Evolutionary conservation across 2,888 invertebrate species (phyloP), one percentile per base, ranked within the genome.

Genomic region (Hyposoter didymator): DNA sequence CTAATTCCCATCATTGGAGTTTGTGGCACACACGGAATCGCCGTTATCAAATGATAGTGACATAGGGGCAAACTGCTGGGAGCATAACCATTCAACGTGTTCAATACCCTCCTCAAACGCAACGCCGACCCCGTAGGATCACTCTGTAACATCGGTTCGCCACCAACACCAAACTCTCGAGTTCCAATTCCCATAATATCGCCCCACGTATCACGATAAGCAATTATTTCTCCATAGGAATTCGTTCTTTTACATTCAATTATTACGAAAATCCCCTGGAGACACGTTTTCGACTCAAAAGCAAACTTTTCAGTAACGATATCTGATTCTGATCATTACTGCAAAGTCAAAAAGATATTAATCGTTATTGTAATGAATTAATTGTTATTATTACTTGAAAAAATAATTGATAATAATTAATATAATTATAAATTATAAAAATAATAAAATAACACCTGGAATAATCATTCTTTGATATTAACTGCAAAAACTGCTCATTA

Each of bases 91-190:
- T 62, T 12, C 74, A 32, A 19, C 69, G 32, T 78, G 73, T 78
- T 83, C 78, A 78, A 78, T 83, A 83, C 73, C 52, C 73, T 47
- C 67, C 73, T 76, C 67, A 59, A 69, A 84, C 67, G 45, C 43
- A 22, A 19, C 17, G 14, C 35, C 83, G 55, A 55, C 52, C 10
- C 22, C 39, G 22, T 45, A 22, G 22, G 35, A 67, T 49, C 45
- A 2, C 59, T 17, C n/a, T 14, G 55, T 73, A 39, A 59, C 3
- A 55, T 32, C 47, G 55, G 19, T 12, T 47, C 47, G 7, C 19
- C 45, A 35, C 47, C 59, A 7, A 45, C 28, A 28, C 8, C 28
- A 69, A 76, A 39, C 55, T 75, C 49, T 6, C 7, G 3, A 19
- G 45, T 66, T 12, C 22, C 59, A n/a, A 67, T 43, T 49, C 62